Evolutionary conservation across 2,113 vertebrate species (phyloP).

Genomic region (Pedetes capensis): DNA sequence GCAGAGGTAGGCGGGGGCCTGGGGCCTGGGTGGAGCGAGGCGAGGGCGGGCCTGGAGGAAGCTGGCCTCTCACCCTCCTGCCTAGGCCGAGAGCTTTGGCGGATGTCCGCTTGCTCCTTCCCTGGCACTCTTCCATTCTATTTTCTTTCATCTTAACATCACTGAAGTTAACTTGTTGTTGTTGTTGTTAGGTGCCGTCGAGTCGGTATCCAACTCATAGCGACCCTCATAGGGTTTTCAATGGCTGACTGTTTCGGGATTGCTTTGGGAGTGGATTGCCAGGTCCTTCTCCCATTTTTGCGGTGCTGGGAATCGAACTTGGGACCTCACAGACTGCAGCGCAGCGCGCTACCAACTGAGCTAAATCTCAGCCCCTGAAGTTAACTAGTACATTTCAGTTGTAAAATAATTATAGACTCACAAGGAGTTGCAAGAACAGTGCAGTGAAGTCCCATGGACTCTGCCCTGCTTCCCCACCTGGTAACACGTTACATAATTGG

Average conservation of each 20-base stretch:
- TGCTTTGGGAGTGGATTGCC: no score
- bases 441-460: background rate
- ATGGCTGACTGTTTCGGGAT: no score
- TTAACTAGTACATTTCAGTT: no score
- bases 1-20: conserved; percentile 71
- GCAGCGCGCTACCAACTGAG: no score
- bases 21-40: fast-evolving
- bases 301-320: no score
- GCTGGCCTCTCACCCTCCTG: background rate
- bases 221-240: no score
- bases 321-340: no score
- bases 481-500: fast-evolving
- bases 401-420: background rate
- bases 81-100: background rate
- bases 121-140: fast-evolving
- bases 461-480: fast-evolving
- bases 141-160: background rate
- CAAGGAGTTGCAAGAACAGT: background rate
- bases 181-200: no score
- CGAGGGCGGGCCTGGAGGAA: background rate
- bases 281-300: no score
- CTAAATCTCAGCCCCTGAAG: no score
- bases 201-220: no score
- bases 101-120: background rate
- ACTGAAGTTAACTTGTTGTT: no score